These are phyloP conservation scores for Chrysogorgia sp. DNA, from an alignment of 92 coral and sea anemone genomes.

Conservation along the genomic window DNA sequence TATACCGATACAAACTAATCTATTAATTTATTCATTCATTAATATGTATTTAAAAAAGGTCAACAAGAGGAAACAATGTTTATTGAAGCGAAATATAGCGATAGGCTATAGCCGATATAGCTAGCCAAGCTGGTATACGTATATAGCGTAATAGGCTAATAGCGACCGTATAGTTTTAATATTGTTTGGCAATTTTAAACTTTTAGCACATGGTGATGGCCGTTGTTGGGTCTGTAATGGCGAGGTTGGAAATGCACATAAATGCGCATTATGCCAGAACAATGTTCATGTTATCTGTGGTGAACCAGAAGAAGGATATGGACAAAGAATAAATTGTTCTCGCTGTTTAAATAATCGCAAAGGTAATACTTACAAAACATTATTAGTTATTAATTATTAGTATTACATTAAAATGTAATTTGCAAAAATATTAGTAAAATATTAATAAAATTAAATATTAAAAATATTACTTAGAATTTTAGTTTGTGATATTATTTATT, in stretches of 20 bases:
- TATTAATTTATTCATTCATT: background rate
- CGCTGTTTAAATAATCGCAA: constrained; percentile 8
- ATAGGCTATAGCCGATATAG: too few species aligned
- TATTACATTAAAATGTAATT: constrained; percentile 2
- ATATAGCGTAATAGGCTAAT: constrained; percentile 1
- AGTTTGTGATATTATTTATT: background rate
- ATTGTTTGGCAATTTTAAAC: background rate
- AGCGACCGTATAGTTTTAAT: background rate
- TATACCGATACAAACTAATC: background rate
- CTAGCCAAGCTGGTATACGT: too few species aligned
- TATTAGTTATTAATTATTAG: background rate
- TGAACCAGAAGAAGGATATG: constrained; percentile 33
- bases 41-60: background rate
- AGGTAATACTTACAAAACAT: background rate
- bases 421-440: background rate
- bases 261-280: constrained; percentile 5
- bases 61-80: too few species aligned
- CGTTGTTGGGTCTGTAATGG: constrained; percentile 24
- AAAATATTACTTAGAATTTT: background rate
- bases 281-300: constrained; percentile 24
- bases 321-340: constrained; percentile 19
- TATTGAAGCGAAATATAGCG: too few species aligned
- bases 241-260: constrained; percentile 18
- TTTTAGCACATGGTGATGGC: background rate
- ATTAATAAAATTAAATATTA: background rate